These are phyloP conservation scores for Alectura lathami DNA, from an alignment of 2,113 vertebrate genomes.

Conservation along the genomic window DNA sequence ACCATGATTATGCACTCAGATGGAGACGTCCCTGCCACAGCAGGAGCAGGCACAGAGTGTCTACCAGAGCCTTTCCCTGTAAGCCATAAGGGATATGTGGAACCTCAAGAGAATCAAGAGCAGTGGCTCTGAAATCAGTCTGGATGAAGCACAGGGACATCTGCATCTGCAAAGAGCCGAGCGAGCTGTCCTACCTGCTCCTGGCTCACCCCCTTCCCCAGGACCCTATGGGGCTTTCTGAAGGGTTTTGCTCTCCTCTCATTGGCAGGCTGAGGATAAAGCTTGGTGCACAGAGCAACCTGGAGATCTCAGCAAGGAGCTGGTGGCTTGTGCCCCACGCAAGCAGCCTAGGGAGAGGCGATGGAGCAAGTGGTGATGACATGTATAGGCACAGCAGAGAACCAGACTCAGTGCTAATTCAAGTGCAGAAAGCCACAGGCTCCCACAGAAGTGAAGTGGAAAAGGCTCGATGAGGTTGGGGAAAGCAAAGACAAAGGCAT, in stretches of 20 bases:
- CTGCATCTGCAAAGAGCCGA: neutral
- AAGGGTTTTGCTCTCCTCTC: neutral
- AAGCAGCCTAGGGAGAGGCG: neutral
- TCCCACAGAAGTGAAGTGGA: neutral
- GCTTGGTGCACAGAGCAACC: neutral
- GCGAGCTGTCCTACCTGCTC: neutral
- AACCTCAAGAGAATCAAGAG: neutral
- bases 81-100: neutral
- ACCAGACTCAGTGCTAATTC: neutral
- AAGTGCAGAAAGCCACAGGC: neutral
- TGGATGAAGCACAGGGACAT: neutral
- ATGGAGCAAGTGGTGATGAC: rapidly evolving
- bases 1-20: neutral
- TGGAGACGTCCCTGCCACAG: rapidly evolving
- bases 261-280: neutral
- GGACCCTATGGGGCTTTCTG: neutral
- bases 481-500: slow-evolving; percentile 15
- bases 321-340: neutral
- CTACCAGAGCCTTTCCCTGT: neutral
- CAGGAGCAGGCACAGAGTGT: neutral
- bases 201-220: neutral
- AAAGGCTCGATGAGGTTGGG: neutral
- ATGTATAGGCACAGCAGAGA: neutral
- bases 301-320: neutral
- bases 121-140: neutral